Evolutionary conservation across 2,888 invertebrate species (phyloP).

Genomic region (Drosophila atripex): DNA sequence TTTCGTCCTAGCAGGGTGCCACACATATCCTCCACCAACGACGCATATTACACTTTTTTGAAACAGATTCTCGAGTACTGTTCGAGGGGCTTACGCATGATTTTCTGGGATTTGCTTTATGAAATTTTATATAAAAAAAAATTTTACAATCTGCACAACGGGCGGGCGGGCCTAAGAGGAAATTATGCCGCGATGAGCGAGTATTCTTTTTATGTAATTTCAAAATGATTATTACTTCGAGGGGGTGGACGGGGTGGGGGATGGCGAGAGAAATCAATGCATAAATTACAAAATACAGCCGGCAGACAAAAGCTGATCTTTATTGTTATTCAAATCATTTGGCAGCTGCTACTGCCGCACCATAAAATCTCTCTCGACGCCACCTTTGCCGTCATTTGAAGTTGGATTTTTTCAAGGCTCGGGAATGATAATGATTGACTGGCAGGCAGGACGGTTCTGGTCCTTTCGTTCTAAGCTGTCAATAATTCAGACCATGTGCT

Average conservation of each 20-base stretch:
- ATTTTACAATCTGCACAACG: constrained; percentile 66
- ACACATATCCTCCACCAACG: constrained; percentile 44
- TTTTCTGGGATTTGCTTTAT: constrained; percentile 61
- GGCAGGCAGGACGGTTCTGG: constrained; percentile 32
- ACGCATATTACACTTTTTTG: constrained; percentile 69
- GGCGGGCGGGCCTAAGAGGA: constrained; percentile 69
- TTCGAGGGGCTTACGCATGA: constrained; percentile 67
- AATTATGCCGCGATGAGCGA: constrained; percentile 55
- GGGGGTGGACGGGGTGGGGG: constrained; percentile 9
- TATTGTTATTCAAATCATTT: constrained; percentile 83
- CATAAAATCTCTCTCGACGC: neutral
- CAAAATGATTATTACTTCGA: constrained; percentile 71
- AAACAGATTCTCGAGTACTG: constrained; percentile 77
- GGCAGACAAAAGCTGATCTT: constrained; percentile 64
- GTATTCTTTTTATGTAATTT: constrained; percentile 59
- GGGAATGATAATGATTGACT: constrained; percentile 73
- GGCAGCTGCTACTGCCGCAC: constrained; percentile 42
- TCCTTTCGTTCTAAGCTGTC: constrained; percentile 67
- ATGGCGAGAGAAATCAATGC: constrained; percentile 65
- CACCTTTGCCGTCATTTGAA: constrained; percentile 18
- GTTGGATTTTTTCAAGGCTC: constrained; percentile 35
- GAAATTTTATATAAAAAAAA: constrained; percentile 43
- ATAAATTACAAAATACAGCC: constrained; percentile 68
- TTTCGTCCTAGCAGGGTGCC: constrained; percentile 43
- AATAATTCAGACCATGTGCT: constrained; percentile 77